Evolutionary conservation across 2,888 invertebrate species (phyloP).

Genomic region (Monoplex corrugatus): DNA sequence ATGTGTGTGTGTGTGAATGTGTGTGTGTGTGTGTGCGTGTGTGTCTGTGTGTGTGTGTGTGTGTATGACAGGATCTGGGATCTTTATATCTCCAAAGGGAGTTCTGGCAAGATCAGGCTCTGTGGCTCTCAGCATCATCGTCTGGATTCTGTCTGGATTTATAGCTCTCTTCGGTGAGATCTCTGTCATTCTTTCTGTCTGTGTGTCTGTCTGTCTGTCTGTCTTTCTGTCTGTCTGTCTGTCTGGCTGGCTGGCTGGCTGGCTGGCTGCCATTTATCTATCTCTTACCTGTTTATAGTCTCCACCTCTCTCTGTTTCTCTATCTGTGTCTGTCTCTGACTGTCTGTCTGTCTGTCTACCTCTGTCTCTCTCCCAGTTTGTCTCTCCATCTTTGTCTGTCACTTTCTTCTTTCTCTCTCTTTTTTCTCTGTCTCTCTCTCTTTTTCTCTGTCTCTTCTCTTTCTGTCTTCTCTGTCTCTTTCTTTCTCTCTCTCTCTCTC

Average conservation of each 20-base stretch:
- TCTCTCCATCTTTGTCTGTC: background rate
- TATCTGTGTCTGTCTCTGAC: background rate
- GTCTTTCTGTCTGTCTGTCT: no score
- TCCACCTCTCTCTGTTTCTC: no score
- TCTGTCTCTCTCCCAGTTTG: no score
- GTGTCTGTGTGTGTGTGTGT: slow-evolving; percentile 57
- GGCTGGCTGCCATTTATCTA: no score
- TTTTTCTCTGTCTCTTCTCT: slow-evolving; percentile 15
- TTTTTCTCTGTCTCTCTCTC: background rate
- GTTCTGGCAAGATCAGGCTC: slow-evolving; percentile 92
- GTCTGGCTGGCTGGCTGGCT: no score
- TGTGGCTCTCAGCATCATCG: slow-evolving; percentile 95
- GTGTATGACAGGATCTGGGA: slow-evolving; percentile 91
- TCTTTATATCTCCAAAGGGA: slow-evolving; percentile 98
- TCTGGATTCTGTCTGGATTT: slow-evolving; percentile 96
- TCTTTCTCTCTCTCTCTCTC: background rate
- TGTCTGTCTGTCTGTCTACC: no score
- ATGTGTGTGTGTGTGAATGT: background rate
- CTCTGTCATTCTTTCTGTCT: background rate
- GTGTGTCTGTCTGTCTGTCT: background rate
- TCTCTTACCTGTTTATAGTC: no score
- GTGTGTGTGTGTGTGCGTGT: background rate
- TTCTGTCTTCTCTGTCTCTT: background rate
- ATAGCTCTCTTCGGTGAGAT: slow-evolving; percentile 92
- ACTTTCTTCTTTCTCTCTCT: background rate